Evolutionary conservation across 2,797 vertebrate genomes (phyloP), one percentile per base, ranked within the genome.

Genomic region (Cossypha polioptera): DNA sequence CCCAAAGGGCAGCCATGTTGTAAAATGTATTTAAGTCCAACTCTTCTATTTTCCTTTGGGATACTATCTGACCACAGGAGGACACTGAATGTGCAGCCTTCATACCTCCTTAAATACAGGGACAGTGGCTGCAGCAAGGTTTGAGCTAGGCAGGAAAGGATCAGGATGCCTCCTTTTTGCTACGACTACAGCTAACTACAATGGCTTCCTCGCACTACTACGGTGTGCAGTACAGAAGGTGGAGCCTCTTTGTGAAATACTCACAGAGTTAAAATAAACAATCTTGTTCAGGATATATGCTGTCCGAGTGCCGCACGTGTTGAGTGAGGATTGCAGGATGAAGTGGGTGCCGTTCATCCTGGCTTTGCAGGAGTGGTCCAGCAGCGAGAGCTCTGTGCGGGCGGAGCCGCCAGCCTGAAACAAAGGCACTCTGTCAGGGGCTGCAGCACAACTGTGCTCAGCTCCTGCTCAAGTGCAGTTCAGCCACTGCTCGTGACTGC

Each of bases 251-350:
- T 55, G 75, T 73, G 53, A 84, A 86, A 83, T 95, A 99, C 99
- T 99, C 95, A 99, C 99, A 16, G 98, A 98, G 95, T 99, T 99
- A 94, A 99, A 97, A 98, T 99, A 98, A 72, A 99, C 95, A 76
- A 98, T 97, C 63, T 97, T 95, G 80, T 97, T 95, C 4, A 97
- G 93, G 93, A 97, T 94, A 10, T 96, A 96, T 7, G 85, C 93
- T 84, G 97, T 83, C 61, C 92, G 93, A 69, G 99, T 99, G 36
- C 98, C 97, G 21, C 99, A 99, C 72, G 98, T 98, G 38, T 96
- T 97, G 94, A 98, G 97, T 3, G 98, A 94, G 24, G 99, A 99
- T 88, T 99, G 98, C 98, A 99, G 95, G n/a, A 98, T 98, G 98
- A 99, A 99, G 98, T 99, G 99, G 77, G 99, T 99, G 85, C 95